These are phyloP conservation scores for Falco peregrinus DNA, from an alignment of 2,797 vertebrate species.

Conservation along the genomic window DNA sequence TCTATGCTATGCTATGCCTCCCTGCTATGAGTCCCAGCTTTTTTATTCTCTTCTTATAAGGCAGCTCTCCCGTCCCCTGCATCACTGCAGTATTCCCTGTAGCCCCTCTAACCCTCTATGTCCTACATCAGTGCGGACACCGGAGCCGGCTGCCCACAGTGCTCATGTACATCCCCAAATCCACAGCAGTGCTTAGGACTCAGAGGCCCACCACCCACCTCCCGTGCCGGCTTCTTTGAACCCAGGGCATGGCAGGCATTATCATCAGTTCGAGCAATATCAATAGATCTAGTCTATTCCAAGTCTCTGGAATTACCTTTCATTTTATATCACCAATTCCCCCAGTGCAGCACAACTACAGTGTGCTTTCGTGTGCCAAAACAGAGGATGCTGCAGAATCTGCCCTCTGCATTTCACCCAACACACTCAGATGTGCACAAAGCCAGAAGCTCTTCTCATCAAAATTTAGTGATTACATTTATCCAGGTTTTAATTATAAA, in stretches of 20 bases:
- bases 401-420: not conserved
- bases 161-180: not conserved
- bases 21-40: not conserved
- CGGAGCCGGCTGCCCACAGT: not conserved
- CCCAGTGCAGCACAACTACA: not conserved
- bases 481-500: constrained; percentile 47
- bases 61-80: not conserved
- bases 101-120: not conserved
- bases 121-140: not conserved
- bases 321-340: not conserved
- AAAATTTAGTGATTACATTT: constrained; percentile 35
- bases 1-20: not conserved
- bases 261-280: not conserved
- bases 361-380: not conserved
- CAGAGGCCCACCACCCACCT: not conserved
- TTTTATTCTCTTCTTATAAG: not conserved
- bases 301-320: not conserved
- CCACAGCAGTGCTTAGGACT: not conserved
- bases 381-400: not conserved
- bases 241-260: not conserved
- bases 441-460: constrained; percentile 17
- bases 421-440: not conserved
- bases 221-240: not conserved
- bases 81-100: not conserved
- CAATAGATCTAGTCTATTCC: not conserved